Conservation (phyloP, 2,113 vertebrate genomes). For the Engystomops pustulosus region DNA sequence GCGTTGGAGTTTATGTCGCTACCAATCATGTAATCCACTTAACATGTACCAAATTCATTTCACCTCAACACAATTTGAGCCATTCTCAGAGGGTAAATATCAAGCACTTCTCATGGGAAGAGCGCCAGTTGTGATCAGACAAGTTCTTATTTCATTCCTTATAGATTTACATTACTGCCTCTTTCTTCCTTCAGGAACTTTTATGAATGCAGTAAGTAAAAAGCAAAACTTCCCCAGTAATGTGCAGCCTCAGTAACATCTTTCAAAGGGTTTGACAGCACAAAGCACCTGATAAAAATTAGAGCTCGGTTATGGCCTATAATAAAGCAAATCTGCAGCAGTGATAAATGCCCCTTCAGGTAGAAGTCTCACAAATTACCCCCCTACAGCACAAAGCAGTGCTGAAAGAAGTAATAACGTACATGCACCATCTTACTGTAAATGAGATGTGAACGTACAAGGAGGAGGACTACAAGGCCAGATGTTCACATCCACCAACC, state of each 20-base stretch:
- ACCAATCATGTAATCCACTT: too few relatives aligned
- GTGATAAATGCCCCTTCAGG: background rate
- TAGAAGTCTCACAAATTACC: background rate
- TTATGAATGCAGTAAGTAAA: slow-evolving; percentile 23
- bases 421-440: background rate
- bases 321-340: slow-evolving; percentile 20
- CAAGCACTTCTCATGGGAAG: background rate
- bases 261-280: slow-evolving; percentile 22
- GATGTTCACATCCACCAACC: background rate
- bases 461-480: background rate
- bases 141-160: background rate
- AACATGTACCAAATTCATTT: too few relatives aligned
- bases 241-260: background rate
- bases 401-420: background rate
- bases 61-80: too few relatives aligned
- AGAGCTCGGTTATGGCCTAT: background rate
- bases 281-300: slow-evolving; percentile 34
- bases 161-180: background rate
- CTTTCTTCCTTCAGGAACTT: background rate
- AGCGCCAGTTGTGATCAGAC: background rate
- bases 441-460: background rate
- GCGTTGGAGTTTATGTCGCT: too few relatives aligned
- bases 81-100: background rate
- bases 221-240: slow-evolving; percentile 3
- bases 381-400: background rate